A percentile compares a stretch with the other conserved stretches of the same genome.
Evolutionary conservation across 1,140 invertebrate genomes (phyloP).

Genomic region (Aphaenogaster floridana): DNA sequence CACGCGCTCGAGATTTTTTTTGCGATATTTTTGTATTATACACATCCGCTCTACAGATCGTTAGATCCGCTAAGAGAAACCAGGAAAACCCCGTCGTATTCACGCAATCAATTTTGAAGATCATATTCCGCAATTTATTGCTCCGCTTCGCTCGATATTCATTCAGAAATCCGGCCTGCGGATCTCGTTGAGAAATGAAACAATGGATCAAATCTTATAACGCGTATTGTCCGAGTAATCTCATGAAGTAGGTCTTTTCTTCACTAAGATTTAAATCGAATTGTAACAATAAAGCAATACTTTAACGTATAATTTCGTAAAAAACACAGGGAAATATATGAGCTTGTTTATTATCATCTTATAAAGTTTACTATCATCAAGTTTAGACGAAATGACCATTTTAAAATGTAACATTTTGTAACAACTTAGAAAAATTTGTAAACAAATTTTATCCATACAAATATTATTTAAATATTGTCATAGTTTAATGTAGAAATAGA

Average conservation of each 20-base stretch:
- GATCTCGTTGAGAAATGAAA: constrained; percentile 17
- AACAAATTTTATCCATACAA: not conserved
- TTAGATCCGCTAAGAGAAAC: not conserved
- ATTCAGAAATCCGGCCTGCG: not conserved
- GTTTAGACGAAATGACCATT: too few species aligned
- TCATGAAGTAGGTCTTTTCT: not conserved
- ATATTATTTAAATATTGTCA: not conserved
- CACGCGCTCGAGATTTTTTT: constrained; percentile 49
- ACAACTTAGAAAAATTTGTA: too few species aligned
- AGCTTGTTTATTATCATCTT: not conserved
- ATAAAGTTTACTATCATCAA: not conserved
- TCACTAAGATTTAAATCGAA: not conserved
- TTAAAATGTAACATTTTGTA: too few species aligned
- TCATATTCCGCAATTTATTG: not conserved
- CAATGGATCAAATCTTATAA: not conserved
- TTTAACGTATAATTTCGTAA: not conserved
- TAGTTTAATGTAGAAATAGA: not conserved
- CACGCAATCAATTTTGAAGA: not conserved
- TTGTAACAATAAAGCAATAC: not conserved
- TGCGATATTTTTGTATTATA: constrained; percentile 12
- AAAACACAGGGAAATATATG: not conserved
- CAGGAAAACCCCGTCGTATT: not conserved
- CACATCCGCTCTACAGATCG: not conserved
- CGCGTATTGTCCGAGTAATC: not conserved
- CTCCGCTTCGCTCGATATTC: not conserved